phyloP scores from a whole-genome alignment of 2,113 vertebrate genomes.

The Lagopus leucura region DNA sequence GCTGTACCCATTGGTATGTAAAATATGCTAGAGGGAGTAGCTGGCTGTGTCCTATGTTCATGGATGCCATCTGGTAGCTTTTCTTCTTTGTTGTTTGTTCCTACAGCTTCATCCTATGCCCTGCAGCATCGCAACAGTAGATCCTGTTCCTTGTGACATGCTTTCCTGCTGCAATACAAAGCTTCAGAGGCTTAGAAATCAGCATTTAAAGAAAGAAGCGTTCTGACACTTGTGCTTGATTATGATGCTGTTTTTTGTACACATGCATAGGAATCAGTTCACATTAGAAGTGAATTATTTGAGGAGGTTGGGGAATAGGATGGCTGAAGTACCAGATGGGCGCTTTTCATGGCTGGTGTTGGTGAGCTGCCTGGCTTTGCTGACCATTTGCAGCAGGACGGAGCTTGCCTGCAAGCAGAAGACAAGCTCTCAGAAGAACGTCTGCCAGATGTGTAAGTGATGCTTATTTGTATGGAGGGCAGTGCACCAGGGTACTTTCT shows the following conservation, averaged over 20 bases:
- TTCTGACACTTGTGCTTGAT: background rate
- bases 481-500: background rate
- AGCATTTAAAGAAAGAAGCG: background rate
- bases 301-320: background rate
- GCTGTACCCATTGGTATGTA: background rate
- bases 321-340: background rate
- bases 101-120: background rate
- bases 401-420: background rate
- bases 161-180: background rate
- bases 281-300: background rate
- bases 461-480: background rate
- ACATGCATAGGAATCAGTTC: background rate
- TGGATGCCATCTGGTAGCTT: conserved; percentile 27
- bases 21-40: background rate
- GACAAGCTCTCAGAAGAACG: background rate
- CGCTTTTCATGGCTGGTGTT: background rate
- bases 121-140: background rate
- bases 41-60: background rate
- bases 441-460: background rate
- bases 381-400: background rate
- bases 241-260: background rate
- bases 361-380: background rate
- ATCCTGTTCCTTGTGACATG: background rate
- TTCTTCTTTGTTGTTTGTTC: background rate
- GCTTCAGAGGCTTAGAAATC: background rate